phyloP scores from a whole-genome alignment of 2,797 vertebrate species.

The Xenentodon cancila region DNA sequence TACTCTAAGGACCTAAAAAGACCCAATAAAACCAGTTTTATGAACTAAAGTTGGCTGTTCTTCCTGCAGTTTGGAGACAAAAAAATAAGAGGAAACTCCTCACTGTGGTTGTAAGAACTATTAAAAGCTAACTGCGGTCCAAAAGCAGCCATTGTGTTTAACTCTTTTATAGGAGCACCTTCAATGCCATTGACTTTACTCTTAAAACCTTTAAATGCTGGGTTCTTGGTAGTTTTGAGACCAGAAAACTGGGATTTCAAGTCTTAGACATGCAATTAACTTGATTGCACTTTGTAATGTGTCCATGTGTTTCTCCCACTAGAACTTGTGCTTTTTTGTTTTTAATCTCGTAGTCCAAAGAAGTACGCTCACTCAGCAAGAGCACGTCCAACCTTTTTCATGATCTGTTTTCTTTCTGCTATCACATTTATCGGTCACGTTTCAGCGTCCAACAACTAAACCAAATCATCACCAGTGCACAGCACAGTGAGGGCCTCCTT shows the following conservation, averaged over 20 bases:
- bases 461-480: constrained; percentile 4
- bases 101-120: not conserved
- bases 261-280: not conserved
- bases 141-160: not conserved
- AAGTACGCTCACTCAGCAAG: not conserved
- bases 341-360: no score
- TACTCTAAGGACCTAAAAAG: no score
- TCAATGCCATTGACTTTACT: not conserved
- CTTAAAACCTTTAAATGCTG: not conserved
- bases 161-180: not conserved
- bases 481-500: constrained; percentile 25
- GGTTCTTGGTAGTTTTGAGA: not conserved
- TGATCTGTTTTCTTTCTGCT: constrained; percentile 14
- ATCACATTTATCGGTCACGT: constrained; percentile 21
- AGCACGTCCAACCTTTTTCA: not conserved
- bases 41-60: no score
- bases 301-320: no score
- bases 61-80: no score
- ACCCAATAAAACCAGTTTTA: no score
- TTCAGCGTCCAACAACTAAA: constrained; percentile 3
- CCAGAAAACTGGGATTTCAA: not conserved
- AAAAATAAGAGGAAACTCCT: no score
- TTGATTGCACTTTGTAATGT: no score
- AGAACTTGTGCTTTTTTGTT: no score
- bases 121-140: not conserved